Percentiles rank a stretch among this genome's conserved stretches.
Conservation (phyloP, 1,140 invertebrate genomes). For the Drosophila tsacasi region DNA sequence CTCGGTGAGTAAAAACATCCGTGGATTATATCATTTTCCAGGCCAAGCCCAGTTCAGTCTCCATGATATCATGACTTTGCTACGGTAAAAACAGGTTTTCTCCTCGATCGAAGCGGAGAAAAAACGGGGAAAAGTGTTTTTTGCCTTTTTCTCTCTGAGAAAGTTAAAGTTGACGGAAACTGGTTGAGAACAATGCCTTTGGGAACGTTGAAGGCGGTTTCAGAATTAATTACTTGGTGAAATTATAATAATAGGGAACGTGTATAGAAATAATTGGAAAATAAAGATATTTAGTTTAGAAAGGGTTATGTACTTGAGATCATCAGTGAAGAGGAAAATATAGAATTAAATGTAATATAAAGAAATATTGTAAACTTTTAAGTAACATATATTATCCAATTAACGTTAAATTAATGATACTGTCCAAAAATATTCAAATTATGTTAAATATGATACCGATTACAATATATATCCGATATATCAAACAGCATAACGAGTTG, state of each 20-base stretch:
- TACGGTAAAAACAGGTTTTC: conserved; percentile 53
- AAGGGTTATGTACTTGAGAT: background rate
- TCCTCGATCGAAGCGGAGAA: background rate
- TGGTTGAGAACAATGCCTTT: conserved; percentile 37
- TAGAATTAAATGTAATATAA: background rate
- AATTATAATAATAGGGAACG: background rate
- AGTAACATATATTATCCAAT: background rate
- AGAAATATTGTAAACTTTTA: background rate
- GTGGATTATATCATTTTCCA: conserved; percentile 32
- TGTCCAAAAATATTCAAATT: background rate
- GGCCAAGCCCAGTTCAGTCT: conserved; percentile 23
- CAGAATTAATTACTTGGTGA: background rate
- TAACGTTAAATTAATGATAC: background rate
- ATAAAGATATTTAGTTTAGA: background rate
- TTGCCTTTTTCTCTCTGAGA: conserved; percentile 17
- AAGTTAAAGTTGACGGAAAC: conserved; percentile 53
- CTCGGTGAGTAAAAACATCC: conserved; percentile 89
- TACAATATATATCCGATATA: background rate
- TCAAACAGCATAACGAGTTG: background rate
- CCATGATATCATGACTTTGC: conserved; percentile 61
- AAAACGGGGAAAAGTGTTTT: conserved; percentile 6
- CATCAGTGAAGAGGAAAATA: background rate
- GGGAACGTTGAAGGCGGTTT: background rate
- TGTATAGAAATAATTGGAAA: background rate
- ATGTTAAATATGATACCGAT: background rate